These are phyloP conservation scores for Eira barbara DNA, from an alignment of 2,113 vertebrate genomes.

Conservation along the genomic window DNA sequence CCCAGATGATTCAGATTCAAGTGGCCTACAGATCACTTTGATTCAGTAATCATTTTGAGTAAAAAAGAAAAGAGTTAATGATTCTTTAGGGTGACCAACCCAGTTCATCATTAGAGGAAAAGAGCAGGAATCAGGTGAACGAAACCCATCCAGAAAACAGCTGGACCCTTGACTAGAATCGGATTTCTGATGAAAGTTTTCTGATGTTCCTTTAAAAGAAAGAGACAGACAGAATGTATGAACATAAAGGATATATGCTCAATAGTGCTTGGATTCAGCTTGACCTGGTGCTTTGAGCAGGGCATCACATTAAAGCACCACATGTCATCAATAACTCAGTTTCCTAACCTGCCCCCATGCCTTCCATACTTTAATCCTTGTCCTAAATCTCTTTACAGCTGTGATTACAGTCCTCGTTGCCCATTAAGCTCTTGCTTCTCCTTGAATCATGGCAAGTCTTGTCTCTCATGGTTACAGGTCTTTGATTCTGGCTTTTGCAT, in stretches of 20 bases:
- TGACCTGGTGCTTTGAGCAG: not conserved
- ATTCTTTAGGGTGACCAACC: not conserved
- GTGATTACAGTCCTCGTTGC: not conserved
- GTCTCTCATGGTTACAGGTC: not conserved
- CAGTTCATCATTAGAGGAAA: not conserved
- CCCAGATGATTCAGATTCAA: not conserved
- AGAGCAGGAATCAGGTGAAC: not conserved
- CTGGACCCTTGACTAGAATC: not conserved
- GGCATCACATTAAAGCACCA: not conserved
- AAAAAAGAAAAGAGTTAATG: not conserved
- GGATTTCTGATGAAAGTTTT: not conserved
- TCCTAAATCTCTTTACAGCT: not conserved
- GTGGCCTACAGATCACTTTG: not conserved
- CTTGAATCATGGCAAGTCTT: not conserved
- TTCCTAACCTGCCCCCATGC: not conserved
- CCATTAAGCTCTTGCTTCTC: not conserved
- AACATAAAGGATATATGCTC: not conserved
- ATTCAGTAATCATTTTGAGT: not conserved
- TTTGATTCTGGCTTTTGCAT: not conserved
- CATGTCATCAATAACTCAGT: not conserved
- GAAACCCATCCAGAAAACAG: not conserved
- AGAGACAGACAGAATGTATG: not conserved
- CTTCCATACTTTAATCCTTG: not conserved
- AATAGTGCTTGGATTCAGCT: not conserved
- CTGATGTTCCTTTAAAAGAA: not conserved